Percentiles rank a stretch among this genome's conserved stretches.
Evolutionary conservation across 2,888 invertebrate genomes (phyloP).

Genomic region (Tricholauxania praeusta): DNA sequence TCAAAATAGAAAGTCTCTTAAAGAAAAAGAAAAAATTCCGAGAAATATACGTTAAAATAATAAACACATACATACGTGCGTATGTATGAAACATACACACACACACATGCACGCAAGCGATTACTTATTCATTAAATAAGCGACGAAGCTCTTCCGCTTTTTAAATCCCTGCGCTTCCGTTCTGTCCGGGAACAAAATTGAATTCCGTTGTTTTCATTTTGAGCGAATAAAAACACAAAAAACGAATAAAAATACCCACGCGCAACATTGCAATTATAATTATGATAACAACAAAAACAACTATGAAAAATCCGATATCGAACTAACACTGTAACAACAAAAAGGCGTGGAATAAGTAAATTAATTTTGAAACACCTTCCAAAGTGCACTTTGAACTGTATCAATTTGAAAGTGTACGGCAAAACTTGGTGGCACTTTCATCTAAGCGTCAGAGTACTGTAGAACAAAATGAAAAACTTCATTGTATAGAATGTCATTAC

Average conservation of each 20-base stretch:
- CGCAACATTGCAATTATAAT: conserved; percentile 28
- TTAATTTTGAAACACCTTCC: conserved; percentile 15
- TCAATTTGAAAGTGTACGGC: too few species aligned
- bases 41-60: too few species aligned
- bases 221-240: conserved; percentile 37
- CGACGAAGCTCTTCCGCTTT: conserved; percentile 14
- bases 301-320: neutral
- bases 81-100: neutral
- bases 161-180: conserved; percentile 23
- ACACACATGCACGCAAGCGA: conserved; percentile 44
- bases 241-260: conserved; percentile 18
- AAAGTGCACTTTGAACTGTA: conserved; percentile 13
- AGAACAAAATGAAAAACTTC: too few species aligned
- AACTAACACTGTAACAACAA: conserved; percentile 30
- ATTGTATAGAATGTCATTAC: too few species aligned
- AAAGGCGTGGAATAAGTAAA: conserved; percentile 50
- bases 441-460: too few species aligned
- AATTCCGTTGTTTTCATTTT: conserved; percentile 59
- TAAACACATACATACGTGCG: conserved; percentile 43
- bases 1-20: neutral
- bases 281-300: conserved; percentile 46
- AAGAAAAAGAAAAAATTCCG: conserved; percentile 2
- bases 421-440: too few species aligned
- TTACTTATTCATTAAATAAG: conserved; percentile 18
- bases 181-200: conserved; percentile 54